Evolutionary conservation across 2,888 invertebrate species (phyloP), one percentile per base, ranked within the genome.

Genomic region (Clanis bilineata): DNA sequence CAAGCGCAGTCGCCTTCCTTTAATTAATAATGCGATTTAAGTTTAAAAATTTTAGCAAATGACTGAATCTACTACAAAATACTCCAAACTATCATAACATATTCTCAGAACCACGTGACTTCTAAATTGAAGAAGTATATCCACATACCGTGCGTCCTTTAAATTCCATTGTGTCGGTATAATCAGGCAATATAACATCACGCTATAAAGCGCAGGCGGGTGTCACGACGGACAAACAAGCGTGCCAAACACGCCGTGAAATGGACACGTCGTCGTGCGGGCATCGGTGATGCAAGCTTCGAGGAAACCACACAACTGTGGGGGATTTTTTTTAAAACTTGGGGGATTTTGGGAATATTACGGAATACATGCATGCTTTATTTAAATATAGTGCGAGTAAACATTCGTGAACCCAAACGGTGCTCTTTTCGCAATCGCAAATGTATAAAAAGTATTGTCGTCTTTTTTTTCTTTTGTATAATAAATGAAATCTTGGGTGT

Each of bases 211-310:
- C 66, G 68, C 47, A 45, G 39, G 44, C 22, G 7, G 51, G 21
- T 55, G 64, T 68, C 67, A 68, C 71, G 59, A 45, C 65, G 69
- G 69, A 70, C 72, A 69, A 73, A 73, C 77, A 70, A 69, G 74
- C 68, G 65, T 65, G 72, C 63, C 70, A 73, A 79, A 78, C 70
- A 76, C 72, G 69, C 71, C 79, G 76, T 79, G 75, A 81, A 80
- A 82, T 80, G 72, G 72, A 74, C 68, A 66, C 67, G 68, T 69
- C 63, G 64, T 61, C 63, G 62, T 62, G 66, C 64, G 25, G 10
- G 38, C 38, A 25, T 10, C 12, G 12, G 36, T 6, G 36, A 36
- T 36, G 36, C 45, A 39, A 44, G 60, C 57, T 32, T 21, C 10
- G 12, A 36, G 36, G 3, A 12, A 36, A 36, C 36, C 9, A 12